These are phyloP conservation scores for Microtus pennsylvanicus DNA, from an alignment of 2,113 vertebrate genomes.

Conservation along the genomic window DNA sequence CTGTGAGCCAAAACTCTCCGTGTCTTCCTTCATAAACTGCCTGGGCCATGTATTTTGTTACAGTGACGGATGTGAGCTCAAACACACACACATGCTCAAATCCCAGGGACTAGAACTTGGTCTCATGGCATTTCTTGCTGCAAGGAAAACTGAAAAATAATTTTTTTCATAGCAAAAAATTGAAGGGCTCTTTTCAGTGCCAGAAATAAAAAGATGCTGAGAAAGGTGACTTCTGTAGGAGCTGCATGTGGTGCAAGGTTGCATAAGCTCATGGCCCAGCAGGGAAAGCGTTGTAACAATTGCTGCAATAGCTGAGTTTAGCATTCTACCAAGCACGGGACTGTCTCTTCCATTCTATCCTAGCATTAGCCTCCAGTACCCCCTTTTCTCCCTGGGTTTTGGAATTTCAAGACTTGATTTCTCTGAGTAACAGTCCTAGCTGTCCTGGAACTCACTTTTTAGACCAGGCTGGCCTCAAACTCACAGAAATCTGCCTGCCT, in stretches of 20 bases:
- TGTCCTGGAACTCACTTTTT: too few species aligned
- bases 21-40: background rate
- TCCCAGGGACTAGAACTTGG: background rate
- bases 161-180: background rate
- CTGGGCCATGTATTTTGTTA: background rate
- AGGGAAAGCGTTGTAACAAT: background rate
- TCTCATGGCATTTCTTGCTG: background rate
- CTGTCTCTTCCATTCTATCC: background rate
- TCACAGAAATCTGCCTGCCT: too few species aligned
- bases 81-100: background rate
- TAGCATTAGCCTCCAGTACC: background rate
- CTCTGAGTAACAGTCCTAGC: too few species aligned
- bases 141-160: background rate
- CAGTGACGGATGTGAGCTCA: background rate
- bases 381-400: too few species aligned
- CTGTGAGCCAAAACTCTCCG: background rate
- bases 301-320: background rate
- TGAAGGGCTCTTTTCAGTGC: background rate
- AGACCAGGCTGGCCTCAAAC: too few species aligned
- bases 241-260: accelerated
- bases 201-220: background rate
- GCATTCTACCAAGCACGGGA: background rate
- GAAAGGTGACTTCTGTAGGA: background rate
- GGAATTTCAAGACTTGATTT: too few species aligned
- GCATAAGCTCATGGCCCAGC: too few species aligned